Evolutionary conservation across 1,140 invertebrate genomes (phyloP).

Genomic region (Pseudomyrmex dendroicus): DNA sequence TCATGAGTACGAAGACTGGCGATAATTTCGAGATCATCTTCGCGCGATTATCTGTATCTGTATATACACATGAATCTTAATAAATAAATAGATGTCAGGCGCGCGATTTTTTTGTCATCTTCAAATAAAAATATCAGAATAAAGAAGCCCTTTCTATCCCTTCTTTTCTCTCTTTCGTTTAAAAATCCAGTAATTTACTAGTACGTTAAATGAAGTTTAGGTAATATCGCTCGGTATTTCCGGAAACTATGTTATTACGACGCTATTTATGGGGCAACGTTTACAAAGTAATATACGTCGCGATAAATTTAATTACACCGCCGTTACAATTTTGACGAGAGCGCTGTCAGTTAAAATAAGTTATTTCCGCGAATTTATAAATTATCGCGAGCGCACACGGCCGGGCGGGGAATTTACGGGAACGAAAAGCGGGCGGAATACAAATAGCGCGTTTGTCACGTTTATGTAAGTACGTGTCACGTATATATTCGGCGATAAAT

Average conservation of each 20-base stretch:
- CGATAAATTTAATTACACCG: slow-evolving; percentile 53
- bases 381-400: slow-evolving; percentile 36
- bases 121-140: too few species aligned
- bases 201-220: slow-evolving; percentile 14
- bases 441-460: slow-evolving; percentile 59
- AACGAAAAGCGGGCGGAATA: slow-evolving; percentile 45
- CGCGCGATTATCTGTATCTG: too few species aligned
- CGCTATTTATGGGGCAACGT: slow-evolving; percentile 26
- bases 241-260: slow-evolving; percentile 21
- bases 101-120: too few species aligned
- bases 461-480: slow-evolving; percentile 60
- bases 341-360: slow-evolving; percentile 53
- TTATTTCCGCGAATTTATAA: slow-evolving; percentile 61
- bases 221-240: background rate
- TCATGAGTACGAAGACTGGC: too few species aligned
- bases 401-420: slow-evolving; percentile 40
- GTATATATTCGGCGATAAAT: slow-evolving; percentile 61
- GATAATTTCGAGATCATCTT: too few species aligned
- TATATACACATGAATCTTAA: too few species aligned
- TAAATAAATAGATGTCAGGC: too few species aligned
- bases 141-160: too few species aligned
- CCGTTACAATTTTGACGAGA: slow-evolving; percentile 52
- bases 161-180: too few species aligned
- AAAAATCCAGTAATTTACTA: background rate
- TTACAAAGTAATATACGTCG: slow-evolving; percentile 52